Base-by-base conservation (phyloP, 2,888 invertebrate genomes). In the Omphaloscelis lunosa region DNA sequence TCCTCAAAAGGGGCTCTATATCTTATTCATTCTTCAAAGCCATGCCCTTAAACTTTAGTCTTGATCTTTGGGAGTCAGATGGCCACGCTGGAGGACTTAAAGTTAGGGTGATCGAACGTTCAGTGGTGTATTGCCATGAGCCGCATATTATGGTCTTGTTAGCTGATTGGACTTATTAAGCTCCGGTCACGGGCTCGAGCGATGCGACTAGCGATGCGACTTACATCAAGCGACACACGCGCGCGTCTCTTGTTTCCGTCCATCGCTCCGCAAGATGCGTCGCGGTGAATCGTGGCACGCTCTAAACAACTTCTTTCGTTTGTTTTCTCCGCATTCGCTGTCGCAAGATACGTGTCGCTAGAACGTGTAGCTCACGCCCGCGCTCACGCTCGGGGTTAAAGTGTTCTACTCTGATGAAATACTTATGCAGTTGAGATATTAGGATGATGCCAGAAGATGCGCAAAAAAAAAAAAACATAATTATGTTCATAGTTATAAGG, bases 51-150 rank as follows among this genome's bases (percentile, higher is more conserved):
- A 84, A 80, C 75, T 83, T 61, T 51, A 51, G 56, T 56, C 63
- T 17, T 65, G 66, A 77, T 77, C 63, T 68, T 72, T 63, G 27
- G 48, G 68, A 77, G 81, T 81, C 68, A 77, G 83, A 77, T 83
- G 82, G 70, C 51, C 74, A n/a, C 20, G 51, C 27, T 62, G 73
- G 81, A 74, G 71, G 17, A 74, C 71, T 29, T 62, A 41, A 74
- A 77, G 63, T 83, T 77, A 48, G 59, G 27, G 48, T 68, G 73
- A 84, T 84, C 48, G 73, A 68, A 45, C 53, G 61, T 7, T 51
- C 69, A 62, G 81, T 41, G 77, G 73, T 53, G n/a, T 27, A 17
- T 61, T 48, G 51, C 29, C 6, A 41, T 12, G 53, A 15, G 9
- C 48, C 20, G 53, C 61, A 62, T 53, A 61, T 27, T 17, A 67